phyloP scores from a whole-genome alignment of 2,888 invertebrate species.

The Sarcophaga variegata region DNA sequence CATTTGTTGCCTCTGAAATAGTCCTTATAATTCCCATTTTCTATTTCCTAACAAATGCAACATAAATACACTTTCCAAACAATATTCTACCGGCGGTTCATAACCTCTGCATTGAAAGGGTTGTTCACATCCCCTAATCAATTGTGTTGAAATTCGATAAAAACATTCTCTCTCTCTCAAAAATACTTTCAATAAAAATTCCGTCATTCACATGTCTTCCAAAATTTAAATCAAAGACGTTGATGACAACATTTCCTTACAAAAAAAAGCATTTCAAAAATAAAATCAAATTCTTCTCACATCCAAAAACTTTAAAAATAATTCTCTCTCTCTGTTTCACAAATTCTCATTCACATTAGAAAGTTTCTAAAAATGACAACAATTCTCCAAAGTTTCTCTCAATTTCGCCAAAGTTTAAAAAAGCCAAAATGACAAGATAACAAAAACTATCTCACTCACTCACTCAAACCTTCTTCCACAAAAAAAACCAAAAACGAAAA shows the following conservation, averaged over 20 bases:
- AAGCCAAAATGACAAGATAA: slow-evolving; percentile 3
- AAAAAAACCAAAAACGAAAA: slow-evolving; percentile 19
- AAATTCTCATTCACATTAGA: background rate
- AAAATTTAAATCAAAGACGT: slow-evolving; percentile 25
- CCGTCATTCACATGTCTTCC: slow-evolving; percentile 31
- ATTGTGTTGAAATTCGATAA: slow-evolving; percentile 48
- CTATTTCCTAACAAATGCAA: slow-evolving; percentile 15
- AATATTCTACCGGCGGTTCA: slow-evolving; percentile 54
- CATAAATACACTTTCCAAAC: slow-evolving; percentile 39
- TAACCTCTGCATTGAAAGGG: slow-evolving; percentile 64
- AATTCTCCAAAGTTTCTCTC: slow-evolving; percentile 6
- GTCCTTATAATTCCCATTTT: slow-evolving; percentile 49
- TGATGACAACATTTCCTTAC: slow-evolving; percentile 23
- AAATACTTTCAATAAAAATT: slow-evolving; percentile 23
- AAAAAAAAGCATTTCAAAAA: slow-evolving; percentile 6
- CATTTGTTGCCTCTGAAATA: background rate
- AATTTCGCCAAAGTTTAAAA: background rate
- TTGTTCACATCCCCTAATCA: slow-evolving; percentile 62
- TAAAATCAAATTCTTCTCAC: background rate
- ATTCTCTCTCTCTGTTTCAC: background rate
- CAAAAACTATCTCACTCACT: slow-evolving; percentile 20
- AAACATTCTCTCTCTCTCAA: slow-evolving; percentile 15
- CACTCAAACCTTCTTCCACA: background rate
- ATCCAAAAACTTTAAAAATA: slow-evolving; percentile 1
- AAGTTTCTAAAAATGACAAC: too few relatives aligned